Evolutionary conservation across 2,113 vertebrate genomes (phyloP).

Genomic region (Hippolais icterina): DNA sequence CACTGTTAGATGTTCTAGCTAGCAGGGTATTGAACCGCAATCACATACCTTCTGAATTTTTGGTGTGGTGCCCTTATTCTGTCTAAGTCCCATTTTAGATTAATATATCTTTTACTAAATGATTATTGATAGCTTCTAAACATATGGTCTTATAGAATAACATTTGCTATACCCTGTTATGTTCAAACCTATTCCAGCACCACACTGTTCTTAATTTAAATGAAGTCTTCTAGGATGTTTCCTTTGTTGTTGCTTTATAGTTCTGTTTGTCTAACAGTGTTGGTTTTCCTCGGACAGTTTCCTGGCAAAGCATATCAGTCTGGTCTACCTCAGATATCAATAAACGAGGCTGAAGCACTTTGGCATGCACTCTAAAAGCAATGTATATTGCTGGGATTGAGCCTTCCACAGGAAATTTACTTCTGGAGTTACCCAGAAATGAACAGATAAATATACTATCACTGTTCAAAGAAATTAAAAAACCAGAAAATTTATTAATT

Average conservation of each 20-base stretch:
- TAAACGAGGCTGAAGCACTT: background rate
- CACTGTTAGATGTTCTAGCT: background rate
- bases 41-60: background rate
- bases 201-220: background rate
- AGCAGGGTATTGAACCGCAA: background rate
- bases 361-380: background rate
- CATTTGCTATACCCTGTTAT: background rate
- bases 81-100: background rate
- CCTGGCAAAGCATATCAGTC: background rate
- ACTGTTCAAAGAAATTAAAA: background rate
- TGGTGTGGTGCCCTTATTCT: background rate
- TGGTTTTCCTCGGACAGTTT: background rate
- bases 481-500: background rate
- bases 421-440: background rate
- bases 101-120: background rate
- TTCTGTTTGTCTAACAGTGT: background rate
- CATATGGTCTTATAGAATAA: background rate
- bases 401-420: background rate
- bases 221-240: background rate
- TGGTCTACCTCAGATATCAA: background rate
- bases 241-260: background rate
- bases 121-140: background rate
- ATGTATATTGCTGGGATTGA: background rate
- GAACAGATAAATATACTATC: background rate
- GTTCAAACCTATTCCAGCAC: background rate